These are phyloP conservation scores for Lordiphosa collinella DNA, from an alignment of 1,140 invertebrate genomes.

Conservation along the genomic window DNA sequence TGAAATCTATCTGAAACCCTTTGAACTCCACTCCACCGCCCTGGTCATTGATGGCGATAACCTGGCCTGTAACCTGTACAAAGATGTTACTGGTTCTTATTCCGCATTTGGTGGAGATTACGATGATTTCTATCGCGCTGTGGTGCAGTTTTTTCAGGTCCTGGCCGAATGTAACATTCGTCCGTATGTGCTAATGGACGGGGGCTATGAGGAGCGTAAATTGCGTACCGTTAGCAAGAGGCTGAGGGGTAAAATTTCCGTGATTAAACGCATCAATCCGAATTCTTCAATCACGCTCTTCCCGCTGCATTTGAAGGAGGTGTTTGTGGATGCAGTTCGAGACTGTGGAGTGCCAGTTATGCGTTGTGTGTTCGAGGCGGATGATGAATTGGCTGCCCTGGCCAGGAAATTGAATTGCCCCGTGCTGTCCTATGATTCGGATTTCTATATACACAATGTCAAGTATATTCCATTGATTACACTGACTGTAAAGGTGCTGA, in stretches of 20 bases:
- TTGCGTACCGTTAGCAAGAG: conserved; percentile 85
- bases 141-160: conserved; percentile 86
- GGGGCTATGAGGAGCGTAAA: conserved; percentile 88
- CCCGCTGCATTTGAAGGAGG: conserved; percentile 85
- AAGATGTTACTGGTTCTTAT: conserved; percentile 82
- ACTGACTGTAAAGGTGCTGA: conserved; percentile 81
- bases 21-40: conserved; percentile 85
- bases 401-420: conserved; percentile 89
- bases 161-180: conserved; percentile 86
- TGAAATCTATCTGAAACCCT: conserved; percentile 83
- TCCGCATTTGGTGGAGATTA: conserved; percentile 93
- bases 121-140: conserved; percentile 84
- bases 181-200: conserved; percentile 91
- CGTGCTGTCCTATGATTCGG: conserved; percentile 93
- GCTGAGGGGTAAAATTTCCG: conserved; percentile 83
- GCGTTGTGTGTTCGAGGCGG: conserved; percentile 91
- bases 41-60: conserved; percentile 92
- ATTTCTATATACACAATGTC: conserved; percentile 93
- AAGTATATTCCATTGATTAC: conserved; percentile 89
- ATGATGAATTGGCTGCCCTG: conserved; percentile 89
- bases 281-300: conserved; percentile 82
- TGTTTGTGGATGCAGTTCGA: conserved; percentile 85
- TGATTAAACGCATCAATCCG: conserved; percentile 80
- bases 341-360: conserved; percentile 84
- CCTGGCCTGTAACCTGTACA: conserved; percentile 87